A percentile compares a stretch with the other conserved stretches of the same genome.
phyloP scores from a whole-genome alignment of 2,113 vertebrate species.

The Leptosomus discolor region DNA sequence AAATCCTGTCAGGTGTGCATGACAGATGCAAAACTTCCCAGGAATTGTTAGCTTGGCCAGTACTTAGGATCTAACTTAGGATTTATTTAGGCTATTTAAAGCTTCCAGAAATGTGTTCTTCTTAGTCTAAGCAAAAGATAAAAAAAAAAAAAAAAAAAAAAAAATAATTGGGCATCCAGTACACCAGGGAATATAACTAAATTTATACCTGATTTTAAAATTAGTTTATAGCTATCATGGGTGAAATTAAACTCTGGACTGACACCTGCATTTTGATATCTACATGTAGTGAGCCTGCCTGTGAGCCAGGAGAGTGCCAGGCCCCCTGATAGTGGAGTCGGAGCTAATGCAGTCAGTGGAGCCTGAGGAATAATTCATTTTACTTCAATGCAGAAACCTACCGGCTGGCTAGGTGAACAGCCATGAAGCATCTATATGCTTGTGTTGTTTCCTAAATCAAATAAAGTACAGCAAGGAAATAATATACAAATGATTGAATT shows the following conservation, averaged over 20 bases:
- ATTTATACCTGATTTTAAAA: background rate
- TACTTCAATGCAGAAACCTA: background rate
- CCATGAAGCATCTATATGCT: background rate
- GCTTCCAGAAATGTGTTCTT: background rate
- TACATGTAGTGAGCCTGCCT: accelerated
- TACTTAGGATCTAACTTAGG: background rate
- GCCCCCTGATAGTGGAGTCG: accelerated
- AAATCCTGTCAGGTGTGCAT: background rate
- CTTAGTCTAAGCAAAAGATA: background rate
- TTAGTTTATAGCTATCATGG: background rate
- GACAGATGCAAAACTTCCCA: background rate
- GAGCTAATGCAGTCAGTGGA: background rate
- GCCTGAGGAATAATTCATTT: background rate
- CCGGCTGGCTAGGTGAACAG: background rate
- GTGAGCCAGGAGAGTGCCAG: accelerated
- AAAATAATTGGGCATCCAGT: accelerated
- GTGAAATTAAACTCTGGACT: background rate
- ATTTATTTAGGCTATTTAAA: background rate
- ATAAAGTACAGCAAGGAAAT: background rate
- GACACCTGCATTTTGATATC: background rate
- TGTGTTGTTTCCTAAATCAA: background rate
- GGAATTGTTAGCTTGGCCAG: background rate
- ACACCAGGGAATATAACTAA: background rate
- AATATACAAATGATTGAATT: background rate
- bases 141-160: accelerated